Evolutionary conservation across 2,797 vertebrate genomes (phyloP), one percentile per base, ranked within the genome.

Genomic region (Rhinichthys osculus): DNA sequence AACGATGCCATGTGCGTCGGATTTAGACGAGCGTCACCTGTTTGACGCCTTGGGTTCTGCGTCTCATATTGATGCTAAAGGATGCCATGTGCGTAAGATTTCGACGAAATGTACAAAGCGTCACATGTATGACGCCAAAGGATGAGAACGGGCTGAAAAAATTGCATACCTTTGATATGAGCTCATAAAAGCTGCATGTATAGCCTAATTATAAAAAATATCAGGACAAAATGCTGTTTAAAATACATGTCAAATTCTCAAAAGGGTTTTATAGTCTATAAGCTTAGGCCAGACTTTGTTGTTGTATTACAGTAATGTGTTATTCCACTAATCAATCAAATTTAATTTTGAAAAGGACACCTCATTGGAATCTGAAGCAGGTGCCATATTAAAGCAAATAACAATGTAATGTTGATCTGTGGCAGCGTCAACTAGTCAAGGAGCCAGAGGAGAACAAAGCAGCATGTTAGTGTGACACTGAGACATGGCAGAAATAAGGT

Each of bases 401-500:
- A 93, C 92, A 92, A 89, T 92, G 70, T 76, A 88, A 87, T 82
- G 91, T 85, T 90, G 88, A 86, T 88, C 27, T 85, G 90, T 66
- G 30, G 27, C 64, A 91, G 78, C 72, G 62, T 90, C 89, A 91
- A 47, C 47, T 47, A 91, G 90, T 89, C 86, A 90, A 89, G 87
- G 66, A 73, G 88, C 59, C 91, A 89, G 91, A 93, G 86, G 85
- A 88, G 92, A 93, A 93, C 92, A 92, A 93, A 92, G 85, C 67
- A 87, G 81, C 87, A 92, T 93, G 93, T 93, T 92, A 91, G 83
- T 90, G 91, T 92, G 87, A 93, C 92, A 94, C 91, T 83, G 84
- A 90, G 77, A 89, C 85, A 86, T 90, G 92, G 86, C 84, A 91
- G 89, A 82, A 87, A 93, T 89, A 94, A 95, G 94, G 94, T 94